phyloP scores from a whole-genome alignment of 2,888 invertebrate species.

The Cheilosia pagana region DNA sequence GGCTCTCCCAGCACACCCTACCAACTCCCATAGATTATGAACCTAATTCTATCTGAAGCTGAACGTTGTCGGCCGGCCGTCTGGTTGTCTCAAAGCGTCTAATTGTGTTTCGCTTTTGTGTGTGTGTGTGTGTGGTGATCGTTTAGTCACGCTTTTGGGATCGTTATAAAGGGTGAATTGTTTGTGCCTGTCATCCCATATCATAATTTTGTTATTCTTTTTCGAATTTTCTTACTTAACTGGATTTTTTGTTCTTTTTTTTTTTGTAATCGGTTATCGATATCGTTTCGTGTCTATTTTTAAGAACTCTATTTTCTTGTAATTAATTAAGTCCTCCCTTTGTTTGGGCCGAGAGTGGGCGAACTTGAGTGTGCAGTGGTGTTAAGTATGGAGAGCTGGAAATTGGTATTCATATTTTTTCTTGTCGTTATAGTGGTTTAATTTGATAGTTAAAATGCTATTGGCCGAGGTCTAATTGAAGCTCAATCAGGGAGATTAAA shows the following conservation, averaged over 20 bases:
- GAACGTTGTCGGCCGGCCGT: constrained; percentile 1
- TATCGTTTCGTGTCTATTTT: constrained; percentile 13
- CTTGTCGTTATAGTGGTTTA: neutral
- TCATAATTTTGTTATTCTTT: constrained; percentile 19
- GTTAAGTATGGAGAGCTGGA: neutral
- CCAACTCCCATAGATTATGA: constrained; percentile 49
- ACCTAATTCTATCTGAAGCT: constrained; percentile 49
- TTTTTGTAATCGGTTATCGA: constrained; percentile 22
- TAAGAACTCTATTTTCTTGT: constrained; percentile 1
- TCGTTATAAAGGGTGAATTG: constrained; percentile 40
- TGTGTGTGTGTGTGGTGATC: constrained; percentile 24
- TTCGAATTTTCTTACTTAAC: neutral
- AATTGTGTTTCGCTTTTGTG: constrained; percentile 37
- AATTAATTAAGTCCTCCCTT: constrained; percentile 19
- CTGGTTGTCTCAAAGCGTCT: constrained; percentile 5
- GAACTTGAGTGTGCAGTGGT: neutral
- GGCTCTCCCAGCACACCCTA: neutral
- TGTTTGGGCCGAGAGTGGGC: neutral
- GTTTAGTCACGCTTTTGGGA: constrained; percentile 51
- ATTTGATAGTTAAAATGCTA: neutral
- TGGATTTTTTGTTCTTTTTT: neutral
- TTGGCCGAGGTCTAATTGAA: no score
- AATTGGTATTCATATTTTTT: neutral
- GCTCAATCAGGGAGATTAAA: no score
- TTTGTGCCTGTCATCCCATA: constrained; percentile 38